Base-by-base conservation (phyloP, 2,888 invertebrate genomes). In the Spodoptera picta region DNA sequence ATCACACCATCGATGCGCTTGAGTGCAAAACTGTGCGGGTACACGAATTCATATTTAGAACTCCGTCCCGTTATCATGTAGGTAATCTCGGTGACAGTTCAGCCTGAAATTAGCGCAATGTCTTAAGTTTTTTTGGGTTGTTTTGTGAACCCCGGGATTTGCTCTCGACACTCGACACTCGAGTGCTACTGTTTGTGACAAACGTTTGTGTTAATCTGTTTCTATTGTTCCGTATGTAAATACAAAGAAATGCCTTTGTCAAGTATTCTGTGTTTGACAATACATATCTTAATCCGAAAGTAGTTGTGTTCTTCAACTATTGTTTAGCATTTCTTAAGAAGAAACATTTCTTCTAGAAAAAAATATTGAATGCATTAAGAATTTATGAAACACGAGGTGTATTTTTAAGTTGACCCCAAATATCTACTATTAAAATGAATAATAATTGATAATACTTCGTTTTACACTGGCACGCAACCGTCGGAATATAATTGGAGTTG, bases 1-100 rank as follows among this genome's bases (percentile, higher is more conserved):
- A 94, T 94, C 94, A 90, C 85, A 85, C 90, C 89, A 94, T 94
- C 94, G 91, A 90, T 90, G 91, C 91, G 94, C 92, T 88, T 87
- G 87, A 90, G 89, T 88, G 92, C 92, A 90, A 91, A 91, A 78
- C 81, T 76, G 88, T 83, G 85, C 87, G 83, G 84, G 73, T 84
- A 91, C 91, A 87, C 86, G 84, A 90, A 88, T 89, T 90, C 90
- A 89, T 88, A 92, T 90, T 92, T 92, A 93, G 92, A 91, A 90
- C 84, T 75, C 84, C 83, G 83, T 82, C 81, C 70, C 80, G 79
- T 89, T 92, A 92, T 93, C 93, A 87, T 86, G 78, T 90, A 89
- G 91, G 89, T 87, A 87, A 93, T 93, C 93, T 90, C 77, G 69
- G 84, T 83, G 87, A 85, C 88, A 83, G 87, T 85, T 78, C 77